phyloP scores from a whole-genome alignment of 2,888 invertebrate genomes.

The Amitus sp. region DNA sequence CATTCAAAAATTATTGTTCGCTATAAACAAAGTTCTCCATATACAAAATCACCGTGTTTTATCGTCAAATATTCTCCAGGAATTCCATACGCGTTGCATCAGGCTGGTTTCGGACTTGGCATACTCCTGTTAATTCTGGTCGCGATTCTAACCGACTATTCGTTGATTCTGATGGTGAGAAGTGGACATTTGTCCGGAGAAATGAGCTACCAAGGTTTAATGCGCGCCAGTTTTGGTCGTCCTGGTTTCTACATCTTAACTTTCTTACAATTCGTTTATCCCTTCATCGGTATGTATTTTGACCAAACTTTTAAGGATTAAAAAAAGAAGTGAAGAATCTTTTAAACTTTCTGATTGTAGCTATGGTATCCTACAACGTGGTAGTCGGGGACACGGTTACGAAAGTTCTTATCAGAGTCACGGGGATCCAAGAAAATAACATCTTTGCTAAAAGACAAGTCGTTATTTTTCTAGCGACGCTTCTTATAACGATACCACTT shows the following conservation, averaged over 20 bases:
- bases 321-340: too few species aligned
- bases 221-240: constrained; percentile 83
- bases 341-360: too few species aligned
- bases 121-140: constrained; percentile 76
- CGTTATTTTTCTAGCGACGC: constrained; percentile 77
- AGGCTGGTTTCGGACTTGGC: constrained; percentile 84
- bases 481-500: constrained; percentile 80
- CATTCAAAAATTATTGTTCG: too few species aligned
- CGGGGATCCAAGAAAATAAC: constrained; percentile 68
- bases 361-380: constrained; percentile 89
- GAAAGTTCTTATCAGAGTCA: constrained; percentile 80
- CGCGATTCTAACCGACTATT: constrained; percentile 83
- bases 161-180: constrained; percentile 80
- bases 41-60: too few species aligned
- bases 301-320: too few species aligned
- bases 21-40: too few species aligned
- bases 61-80: constrained; percentile 62
- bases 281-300: constrained; percentile 77
- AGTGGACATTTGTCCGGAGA: constrained; percentile 80
- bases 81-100: constrained; percentile 83
- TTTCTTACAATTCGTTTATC: constrained; percentile 82
- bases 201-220: constrained; percentile 82
- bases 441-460: constrained; percentile 73
- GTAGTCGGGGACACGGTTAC: constrained; percentile 88
- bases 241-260: constrained; percentile 81